phyloP scores from a whole-genome alignment of 2,888 invertebrate species.

The Deilephila porcellus region DNA sequence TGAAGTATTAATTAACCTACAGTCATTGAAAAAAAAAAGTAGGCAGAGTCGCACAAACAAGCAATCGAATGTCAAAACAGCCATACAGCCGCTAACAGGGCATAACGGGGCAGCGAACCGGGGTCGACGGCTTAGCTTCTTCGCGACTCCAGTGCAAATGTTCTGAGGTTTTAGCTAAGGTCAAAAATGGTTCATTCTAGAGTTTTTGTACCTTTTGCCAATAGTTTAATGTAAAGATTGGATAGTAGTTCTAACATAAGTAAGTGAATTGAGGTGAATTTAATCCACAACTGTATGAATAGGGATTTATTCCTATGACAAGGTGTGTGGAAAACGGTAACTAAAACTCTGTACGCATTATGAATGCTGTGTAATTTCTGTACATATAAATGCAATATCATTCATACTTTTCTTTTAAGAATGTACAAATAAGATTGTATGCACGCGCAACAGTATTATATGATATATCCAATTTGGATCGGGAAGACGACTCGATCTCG shows the following conservation, averaged over 20 bases:
- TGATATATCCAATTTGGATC: neutral
- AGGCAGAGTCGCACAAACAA: neutral
- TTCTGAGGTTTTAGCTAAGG: neutral
- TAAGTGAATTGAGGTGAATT: too few relatives aligned
- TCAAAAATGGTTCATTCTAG: neutral
- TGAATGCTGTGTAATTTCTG: too few relatives aligned
- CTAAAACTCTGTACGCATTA: too few relatives aligned
- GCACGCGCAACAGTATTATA: neutral
- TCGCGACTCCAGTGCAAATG: neutral
- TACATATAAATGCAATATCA: too few relatives aligned
- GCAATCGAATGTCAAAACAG: neutral
- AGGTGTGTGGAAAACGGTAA: too few relatives aligned
- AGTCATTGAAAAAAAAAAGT: neutral
- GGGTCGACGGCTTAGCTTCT: conserved; percentile 1
- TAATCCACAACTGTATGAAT: too few relatives aligned
- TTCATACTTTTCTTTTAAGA: too few relatives aligned
- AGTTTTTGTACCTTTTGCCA: neutral
- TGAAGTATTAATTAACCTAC: too few relatives aligned
- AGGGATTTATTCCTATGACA: too few relatives aligned
- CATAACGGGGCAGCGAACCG: conserved; percentile 4
- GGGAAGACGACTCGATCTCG: neutral
- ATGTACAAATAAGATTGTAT: neutral
- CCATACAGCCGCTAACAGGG: neutral
- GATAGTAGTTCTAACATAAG: too few relatives aligned
- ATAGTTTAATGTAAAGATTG: too few relatives aligned